phyloP scores from a whole-genome alignment of 2,113 vertebrate genomes.

The Sebastes fasciatus region DNA sequence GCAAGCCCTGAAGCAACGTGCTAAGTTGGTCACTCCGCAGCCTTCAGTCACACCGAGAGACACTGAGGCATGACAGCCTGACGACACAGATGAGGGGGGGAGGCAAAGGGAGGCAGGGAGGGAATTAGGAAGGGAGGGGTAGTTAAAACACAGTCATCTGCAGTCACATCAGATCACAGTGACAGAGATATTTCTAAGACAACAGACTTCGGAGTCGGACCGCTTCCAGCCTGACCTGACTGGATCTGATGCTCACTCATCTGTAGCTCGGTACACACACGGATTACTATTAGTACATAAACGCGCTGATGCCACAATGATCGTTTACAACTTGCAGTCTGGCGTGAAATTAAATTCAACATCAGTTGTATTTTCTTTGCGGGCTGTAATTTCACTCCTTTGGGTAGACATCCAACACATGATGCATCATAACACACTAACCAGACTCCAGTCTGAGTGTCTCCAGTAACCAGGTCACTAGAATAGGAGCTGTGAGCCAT shows the following conservation, averaged over 20 bases:
- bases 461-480: slow-evolving; percentile 33
- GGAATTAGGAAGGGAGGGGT: slow-evolving; percentile 8
- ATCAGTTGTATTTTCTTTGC: background rate
- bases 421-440: background rate
- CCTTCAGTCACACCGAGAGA: slow-evolving; percentile 61
- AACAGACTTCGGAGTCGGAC: slow-evolving; percentile 26
- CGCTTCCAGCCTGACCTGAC: slow-evolving; percentile 28
- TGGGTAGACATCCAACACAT: background rate
- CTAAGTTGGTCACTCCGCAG: slow-evolving; percentile 68
- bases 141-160: slow-evolving; percentile 56
- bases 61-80: slow-evolving; percentile 57
- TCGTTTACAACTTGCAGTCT: background rate
- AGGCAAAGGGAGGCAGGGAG: slow-evolving; percentile 29
- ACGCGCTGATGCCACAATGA: background rate
- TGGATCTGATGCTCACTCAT: background rate
- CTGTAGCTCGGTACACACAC: slow-evolving; percentile 7
- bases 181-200: slow-evolving; percentile 51
- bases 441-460: background rate
- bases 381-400: background rate
- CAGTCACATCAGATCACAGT: slow-evolving; percentile 59
- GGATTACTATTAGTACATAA: background rate
- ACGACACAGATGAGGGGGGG: slow-evolving; percentile 51
- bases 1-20: slow-evolving; percentile 45
- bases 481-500: slow-evolving; percentile 22
- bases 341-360: background rate